Conservation (phyloP, 2,888 invertebrate species). For the Leptodirus hochenwartii region DNA sequence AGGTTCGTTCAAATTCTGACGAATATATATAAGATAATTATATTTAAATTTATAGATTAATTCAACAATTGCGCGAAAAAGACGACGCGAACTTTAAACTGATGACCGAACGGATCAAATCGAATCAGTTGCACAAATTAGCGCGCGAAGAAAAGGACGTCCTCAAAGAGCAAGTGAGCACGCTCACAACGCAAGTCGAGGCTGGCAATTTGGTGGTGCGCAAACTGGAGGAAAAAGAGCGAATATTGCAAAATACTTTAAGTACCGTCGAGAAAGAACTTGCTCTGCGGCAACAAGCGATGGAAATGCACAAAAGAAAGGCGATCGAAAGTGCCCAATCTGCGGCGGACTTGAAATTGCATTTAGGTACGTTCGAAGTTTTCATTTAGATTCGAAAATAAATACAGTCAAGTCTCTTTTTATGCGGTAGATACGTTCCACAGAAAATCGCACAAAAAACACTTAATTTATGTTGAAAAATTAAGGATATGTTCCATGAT, state of each 20-base stretch:
- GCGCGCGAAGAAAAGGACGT: slow-evolving; percentile 89
- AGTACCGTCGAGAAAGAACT: slow-evolving; percentile 90
- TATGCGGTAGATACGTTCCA: too few species aligned
- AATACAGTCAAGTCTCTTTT: too few species aligned
- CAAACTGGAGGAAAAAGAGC: slow-evolving; percentile 89
- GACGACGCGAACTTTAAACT: slow-evolving; percentile 97
- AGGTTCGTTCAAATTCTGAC: neutral
- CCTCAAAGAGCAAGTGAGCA: slow-evolving; percentile 65
- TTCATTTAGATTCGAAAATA: too few species aligned
- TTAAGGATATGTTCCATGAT: too few species aligned
- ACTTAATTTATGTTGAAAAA: too few species aligned
- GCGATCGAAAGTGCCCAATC: slow-evolving; percentile 95
- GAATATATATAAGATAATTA: too few species aligned
- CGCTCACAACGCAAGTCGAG: slow-evolving; percentile 44
- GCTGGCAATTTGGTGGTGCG: slow-evolving; percentile 87
- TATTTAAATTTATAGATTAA: slow-evolving; percentile 67
- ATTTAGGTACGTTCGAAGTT: slow-evolving; percentile 43
- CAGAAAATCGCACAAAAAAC: too few species aligned
- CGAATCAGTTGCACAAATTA: slow-evolving; percentile 88
- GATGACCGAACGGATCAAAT: slow-evolving; percentile 93
- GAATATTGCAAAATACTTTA: slow-evolving; percentile 78
- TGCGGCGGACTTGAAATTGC: slow-evolving; percentile 89
- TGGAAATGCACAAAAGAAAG: slow-evolving; percentile 96
- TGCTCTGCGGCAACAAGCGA: slow-evolving; percentile 79
- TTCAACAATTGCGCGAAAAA: slow-evolving; percentile 90